Percentiles rank a stretch among this genome's conserved stretches.
Conservation (phyloP, 2,888 invertebrate species). For the Podotricha telesiphe region DNA sequence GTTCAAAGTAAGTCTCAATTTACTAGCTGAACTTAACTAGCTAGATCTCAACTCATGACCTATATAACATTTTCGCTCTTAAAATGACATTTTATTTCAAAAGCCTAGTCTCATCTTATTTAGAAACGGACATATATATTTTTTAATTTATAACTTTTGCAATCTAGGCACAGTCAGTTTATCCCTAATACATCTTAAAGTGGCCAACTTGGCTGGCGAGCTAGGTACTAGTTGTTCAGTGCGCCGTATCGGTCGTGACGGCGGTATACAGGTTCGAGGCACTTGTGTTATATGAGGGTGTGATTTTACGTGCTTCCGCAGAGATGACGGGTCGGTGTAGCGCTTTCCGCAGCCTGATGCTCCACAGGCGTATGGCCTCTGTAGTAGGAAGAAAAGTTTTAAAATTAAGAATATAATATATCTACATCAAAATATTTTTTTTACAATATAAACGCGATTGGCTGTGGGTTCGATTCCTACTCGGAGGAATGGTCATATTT, state of each 20-base stretch:
- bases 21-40: too few species aligned
- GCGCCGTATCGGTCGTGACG: slow-evolving; percentile 61
- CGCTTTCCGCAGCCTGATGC: slow-evolving; percentile 93
- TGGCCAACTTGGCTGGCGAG: slow-evolving; percentile 74
- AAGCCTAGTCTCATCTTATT: too few species aligned
- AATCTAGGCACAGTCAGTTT: slow-evolving; percentile 72
- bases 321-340: slow-evolving; percentile 96
- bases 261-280: slow-evolving; percentile 70
- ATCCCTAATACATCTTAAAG: slow-evolving; percentile 72
- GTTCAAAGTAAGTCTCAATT: too few species aligned
- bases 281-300: slow-evolving; percentile 82
- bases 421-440: too few species aligned
- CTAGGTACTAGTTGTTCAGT: slow-evolving; percentile 69
- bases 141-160: slow-evolving; percentile 53
- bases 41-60: too few species aligned
- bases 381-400: too few species aligned
- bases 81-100: too few species aligned
- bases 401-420: background rate
- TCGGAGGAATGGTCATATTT: too few species aligned
- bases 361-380: slow-evolving; percentile 97
- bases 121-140: too few species aligned
- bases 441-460: too few species aligned
- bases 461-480: too few species aligned
- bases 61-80: too few species aligned
- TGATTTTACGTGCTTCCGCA: slow-evolving; percentile 96